Base-by-base conservation (phyloP, 2,888 invertebrate species). In the Callinectes sapidus region DNA sequence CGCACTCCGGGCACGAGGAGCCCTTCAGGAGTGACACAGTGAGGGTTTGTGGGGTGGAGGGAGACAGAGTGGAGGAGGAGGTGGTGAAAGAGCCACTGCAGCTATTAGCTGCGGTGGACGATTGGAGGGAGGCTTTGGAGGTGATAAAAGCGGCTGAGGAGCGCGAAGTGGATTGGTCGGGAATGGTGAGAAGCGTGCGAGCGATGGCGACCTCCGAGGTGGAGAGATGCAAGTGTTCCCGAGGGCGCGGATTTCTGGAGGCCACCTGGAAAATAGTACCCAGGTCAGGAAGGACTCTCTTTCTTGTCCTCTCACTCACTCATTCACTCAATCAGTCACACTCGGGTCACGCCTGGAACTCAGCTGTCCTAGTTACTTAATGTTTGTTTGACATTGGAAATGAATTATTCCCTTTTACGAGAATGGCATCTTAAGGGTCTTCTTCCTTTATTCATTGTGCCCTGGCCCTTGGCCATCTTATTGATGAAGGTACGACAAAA, bases 231-330 rank as follows among this genome's bases (percentile, higher is more conserved):
- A 85, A 91, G 90, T 92, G 92, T 77, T 77, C 88, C 89, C 85
- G 92, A 85, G 92, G 91, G 35, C 90, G 90, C 85, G 92, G 90
- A 86, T 92, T 87, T 92, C 92, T 90, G 90, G 92, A 90, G 88
- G 92, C 90, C 92, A 92, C 90, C 92, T 92, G 92, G 90, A 92
- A 92, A 92, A 92, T 90, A 92, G 91, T 90, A 92, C 90, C 92
- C 92, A 92, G 90, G 92, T 92, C 92, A 92, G 87, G 92, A 90
- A 89, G 81, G 90, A 85, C 90, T 90, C 90, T 71, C 66, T 61
- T 54, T 54, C 89, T 66, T n/a, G 35, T 32, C 48, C 48, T 32
- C 87, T 23, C 54, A 32, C 71, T 71, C 71, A 71, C 10, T 71
- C 16, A 32, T 32, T 54, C 87, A 55, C 39, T 39, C 87, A 42